Evolutionary conservation across 1,140 invertebrate species (phyloP).

Genomic region (Drosophila equinoxialis): DNA sequence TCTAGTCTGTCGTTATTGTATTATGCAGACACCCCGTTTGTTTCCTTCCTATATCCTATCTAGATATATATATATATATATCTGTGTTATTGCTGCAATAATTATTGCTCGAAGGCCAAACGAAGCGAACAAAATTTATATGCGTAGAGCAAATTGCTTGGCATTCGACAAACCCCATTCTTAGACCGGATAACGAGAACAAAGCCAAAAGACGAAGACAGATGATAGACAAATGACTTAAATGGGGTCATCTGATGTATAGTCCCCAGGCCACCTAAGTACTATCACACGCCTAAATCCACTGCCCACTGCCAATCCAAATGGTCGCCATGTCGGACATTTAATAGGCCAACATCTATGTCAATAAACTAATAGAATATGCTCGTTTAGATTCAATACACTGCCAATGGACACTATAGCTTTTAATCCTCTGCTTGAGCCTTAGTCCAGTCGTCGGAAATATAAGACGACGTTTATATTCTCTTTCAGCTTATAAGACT

Average conservation of each 20-base stretch:
- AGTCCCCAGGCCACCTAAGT: too few species aligned
- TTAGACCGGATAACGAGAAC: slow-evolving; percentile 15
- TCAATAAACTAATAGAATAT: slow-evolving; percentile 20
- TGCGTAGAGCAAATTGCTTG: slow-evolving; percentile 66
- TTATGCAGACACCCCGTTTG: slow-evolving; percentile 20
- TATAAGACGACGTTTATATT: neutral
- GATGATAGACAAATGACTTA: slow-evolving; percentile 30
- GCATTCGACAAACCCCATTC: slow-evolving; percentile 45
- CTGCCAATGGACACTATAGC: neutral
- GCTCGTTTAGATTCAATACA: neutral
- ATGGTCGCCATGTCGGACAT: neutral
- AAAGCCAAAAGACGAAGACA: slow-evolving; percentile 44
- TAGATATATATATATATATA: slow-evolving; percentile 7
- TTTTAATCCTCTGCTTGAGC: neutral
- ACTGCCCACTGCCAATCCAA: slow-evolving; percentile 1
- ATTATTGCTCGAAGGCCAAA: slow-evolving; percentile 45
- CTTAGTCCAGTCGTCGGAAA: neutral
- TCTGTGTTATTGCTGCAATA: slow-evolving; percentile 50
- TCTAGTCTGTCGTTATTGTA: neutral
- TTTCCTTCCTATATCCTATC: neutral
- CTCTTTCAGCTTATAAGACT: neutral
- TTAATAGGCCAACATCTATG: slow-evolving; percentile 7
- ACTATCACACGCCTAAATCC: too few species aligned
- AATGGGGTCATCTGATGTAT: neutral
- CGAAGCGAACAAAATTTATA: slow-evolving; percentile 65